These are phyloP conservation scores for Microchirus variegatus DNA, from an alignment of 2,797 vertebrate species.

Conservation along the genomic window DNA sequence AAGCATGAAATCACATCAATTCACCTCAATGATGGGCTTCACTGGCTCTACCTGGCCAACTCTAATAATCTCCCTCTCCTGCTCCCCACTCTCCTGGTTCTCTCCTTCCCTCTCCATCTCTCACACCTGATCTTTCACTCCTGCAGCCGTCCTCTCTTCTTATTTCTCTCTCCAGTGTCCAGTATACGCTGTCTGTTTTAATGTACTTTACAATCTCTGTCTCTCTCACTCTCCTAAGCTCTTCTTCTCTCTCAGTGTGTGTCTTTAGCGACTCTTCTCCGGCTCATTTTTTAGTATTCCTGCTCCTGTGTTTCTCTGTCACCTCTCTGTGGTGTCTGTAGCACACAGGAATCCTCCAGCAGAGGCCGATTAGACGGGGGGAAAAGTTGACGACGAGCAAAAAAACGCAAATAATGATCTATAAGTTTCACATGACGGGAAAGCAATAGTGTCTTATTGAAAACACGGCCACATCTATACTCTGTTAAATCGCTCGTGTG, in stretches of 20 bases:
- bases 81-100: slow-evolving; percentile 52
- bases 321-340: slow-evolving; percentile 29
- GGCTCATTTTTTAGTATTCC: slow-evolving; percentile 26
- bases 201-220: slow-evolving; percentile 44
- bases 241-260: slow-evolving; percentile 34
- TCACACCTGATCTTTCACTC: slow-evolving; percentile 62
- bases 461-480: slow-evolving; percentile 87
- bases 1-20: slow-evolving; percentile 92
- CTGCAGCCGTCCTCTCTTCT: slow-evolving; percentile 40
- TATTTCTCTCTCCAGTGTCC: slow-evolving; percentile 56
- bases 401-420: slow-evolving; percentile 94
- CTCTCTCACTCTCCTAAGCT: slow-evolving; percentile 25
- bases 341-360: slow-evolving; percentile 77
- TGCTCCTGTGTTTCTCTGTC: slow-evolving; percentile 20
- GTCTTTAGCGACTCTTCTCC: slow-evolving; percentile 21
- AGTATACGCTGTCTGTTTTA: slow-evolving; percentile 41
- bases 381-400: slow-evolving; percentile 85
- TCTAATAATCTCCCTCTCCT: slow-evolving; percentile 75
- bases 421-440: slow-evolving; percentile 97
- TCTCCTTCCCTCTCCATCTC: slow-evolving; percentile 54
- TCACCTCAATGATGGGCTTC: slow-evolving; percentile 89
- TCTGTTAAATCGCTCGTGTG: slow-evolving; percentile 88
- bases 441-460: slow-evolving; percentile 93
- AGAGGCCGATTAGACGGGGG: slow-evolving; percentile 82
- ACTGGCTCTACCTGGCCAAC: slow-evolving; percentile 79